A percentile compares a stretch with the other conserved stretches of the same genome.
Conservation (phyloP, 2,888 invertebrate species). For the Brachypterus glaber region DNA sequence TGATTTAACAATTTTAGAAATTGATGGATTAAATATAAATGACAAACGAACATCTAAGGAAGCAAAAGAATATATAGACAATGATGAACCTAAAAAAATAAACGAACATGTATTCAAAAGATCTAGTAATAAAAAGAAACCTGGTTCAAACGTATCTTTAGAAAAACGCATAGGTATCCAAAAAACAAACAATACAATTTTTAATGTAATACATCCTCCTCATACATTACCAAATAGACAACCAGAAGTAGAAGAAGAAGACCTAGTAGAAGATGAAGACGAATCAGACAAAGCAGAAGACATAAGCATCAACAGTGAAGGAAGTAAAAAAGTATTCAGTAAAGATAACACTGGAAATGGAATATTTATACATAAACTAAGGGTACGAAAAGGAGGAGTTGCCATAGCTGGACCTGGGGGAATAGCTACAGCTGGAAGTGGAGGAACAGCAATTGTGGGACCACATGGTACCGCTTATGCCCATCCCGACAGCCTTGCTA, state of each 20-base stretch:
- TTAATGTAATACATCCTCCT: background rate
- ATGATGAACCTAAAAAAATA: background rate
- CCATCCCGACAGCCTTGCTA: conserved; percentile 63
- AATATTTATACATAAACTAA: conserved; percentile 58
- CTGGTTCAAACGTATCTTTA: too few relatives aligned
- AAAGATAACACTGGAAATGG: conserved; percentile 46
- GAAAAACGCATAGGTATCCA: too few relatives aligned
- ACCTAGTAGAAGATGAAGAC: conserved; percentile 21
- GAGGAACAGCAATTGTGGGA: conserved; percentile 72
- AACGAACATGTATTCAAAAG: background rate
- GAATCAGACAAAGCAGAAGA: conserved; percentile 29
- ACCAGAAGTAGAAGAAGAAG: conserved; percentile 21
- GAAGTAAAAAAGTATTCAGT: conserved; percentile 32
- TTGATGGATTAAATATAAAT: conserved; percentile 24
- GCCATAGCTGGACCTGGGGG: conserved; percentile 77
- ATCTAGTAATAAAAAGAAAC: background rate
- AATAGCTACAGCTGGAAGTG: conserved; percentile 68
- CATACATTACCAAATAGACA: conserved; percentile 18
- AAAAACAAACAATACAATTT: conserved; percentile 6
- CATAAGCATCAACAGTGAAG: conserved; percentile 25
- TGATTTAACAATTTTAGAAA: conserved; percentile 10
- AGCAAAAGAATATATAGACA: conserved; percentile 11
- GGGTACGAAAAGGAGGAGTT: conserved; percentile 65
- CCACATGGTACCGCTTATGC: conserved; percentile 69
- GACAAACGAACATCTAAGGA: conserved; percentile 6